phyloP scores from a whole-genome alignment of 2,113 vertebrate genomes.

The Istiophorus platypterus region DNA sequence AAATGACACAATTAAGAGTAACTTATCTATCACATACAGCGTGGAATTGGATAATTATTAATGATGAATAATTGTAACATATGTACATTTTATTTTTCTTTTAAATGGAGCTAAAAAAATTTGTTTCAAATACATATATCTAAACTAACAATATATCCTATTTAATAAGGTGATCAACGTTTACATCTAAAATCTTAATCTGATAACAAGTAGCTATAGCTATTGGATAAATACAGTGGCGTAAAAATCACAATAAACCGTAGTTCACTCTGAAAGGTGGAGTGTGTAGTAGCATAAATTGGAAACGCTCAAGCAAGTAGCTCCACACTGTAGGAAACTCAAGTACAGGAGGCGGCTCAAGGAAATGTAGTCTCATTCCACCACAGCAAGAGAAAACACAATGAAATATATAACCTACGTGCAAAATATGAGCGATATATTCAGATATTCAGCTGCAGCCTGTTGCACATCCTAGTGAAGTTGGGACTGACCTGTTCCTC shows the following conservation, averaged over 20 bases:
- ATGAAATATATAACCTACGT: background rate
- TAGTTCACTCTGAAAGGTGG: too few species aligned
- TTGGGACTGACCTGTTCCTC: background rate
- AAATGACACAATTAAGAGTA: background rate
- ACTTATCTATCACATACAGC: background rate
- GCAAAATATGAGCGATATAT: background rate
- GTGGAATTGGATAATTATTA: background rate
- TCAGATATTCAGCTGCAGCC: slow-evolving; percentile 14
- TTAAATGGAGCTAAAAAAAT: too few species aligned
- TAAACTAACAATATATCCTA: background rate
- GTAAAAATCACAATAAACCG: too few species aligned
- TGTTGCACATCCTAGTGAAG: background rate
- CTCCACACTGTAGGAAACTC: background rate
- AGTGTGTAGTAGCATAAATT: too few species aligned
- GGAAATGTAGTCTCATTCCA: too few species aligned
- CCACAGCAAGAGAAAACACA: background rate
- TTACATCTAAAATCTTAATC: background rate
- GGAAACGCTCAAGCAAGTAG: too few species aligned
- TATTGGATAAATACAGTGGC: background rate
- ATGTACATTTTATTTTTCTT: background rate
- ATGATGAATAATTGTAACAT: background rate
- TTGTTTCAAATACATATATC: too few species aligned
- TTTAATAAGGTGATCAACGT: background rate
- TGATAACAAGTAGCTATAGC: too few species aligned
- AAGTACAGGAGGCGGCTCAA: background rate